A percentile compares a stretch with the other conserved stretches of the same genome.
Conservation (phyloP, 1,140 invertebrate species). For the Maniola jurtina region DNA sequence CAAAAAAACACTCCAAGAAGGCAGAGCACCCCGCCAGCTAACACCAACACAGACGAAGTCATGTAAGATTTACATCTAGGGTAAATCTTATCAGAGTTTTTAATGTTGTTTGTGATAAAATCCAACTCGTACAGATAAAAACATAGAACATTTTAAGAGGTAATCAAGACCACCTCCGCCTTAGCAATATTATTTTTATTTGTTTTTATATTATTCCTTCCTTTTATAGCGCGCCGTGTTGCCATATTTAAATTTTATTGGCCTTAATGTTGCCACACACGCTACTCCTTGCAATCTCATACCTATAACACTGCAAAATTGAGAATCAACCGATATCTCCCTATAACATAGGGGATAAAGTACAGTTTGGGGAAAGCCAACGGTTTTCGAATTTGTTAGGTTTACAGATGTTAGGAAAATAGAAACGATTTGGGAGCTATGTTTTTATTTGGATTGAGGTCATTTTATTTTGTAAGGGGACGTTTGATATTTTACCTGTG, state of each 20-base stretch:
- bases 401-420: conserved; percentile 65
- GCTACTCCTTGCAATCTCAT: conserved; percentile 67
- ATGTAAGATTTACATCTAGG: no score
- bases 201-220: conserved; percentile 65
- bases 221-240: conserved; percentile 66
- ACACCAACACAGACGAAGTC: no score
- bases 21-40: no score
- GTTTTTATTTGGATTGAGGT: conserved; percentile 75
- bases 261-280: conserved; percentile 76
- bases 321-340: neutral
- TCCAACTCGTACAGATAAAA: neutral
- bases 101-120: neutral
- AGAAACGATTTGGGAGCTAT: conserved; percentile 71
- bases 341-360: conserved; percentile 32
- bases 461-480: conserved; percentile 51
- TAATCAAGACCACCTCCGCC: conserved; percentile 1
- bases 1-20: no score
- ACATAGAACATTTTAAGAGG: neutral
- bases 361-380: conserved; percentile 15
- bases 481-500: conserved; percentile 67
- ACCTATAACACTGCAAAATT: conserved; percentile 49
- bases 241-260: conserved; percentile 77
- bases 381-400: conserved; percentile 33
- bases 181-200: conserved; percentile 26
- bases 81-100: no score